Evolutionary conservation across 2,113 vertebrate species (phyloP), one percentile per base, ranked within the genome.

Genomic region (Proteles cristata): DNA sequence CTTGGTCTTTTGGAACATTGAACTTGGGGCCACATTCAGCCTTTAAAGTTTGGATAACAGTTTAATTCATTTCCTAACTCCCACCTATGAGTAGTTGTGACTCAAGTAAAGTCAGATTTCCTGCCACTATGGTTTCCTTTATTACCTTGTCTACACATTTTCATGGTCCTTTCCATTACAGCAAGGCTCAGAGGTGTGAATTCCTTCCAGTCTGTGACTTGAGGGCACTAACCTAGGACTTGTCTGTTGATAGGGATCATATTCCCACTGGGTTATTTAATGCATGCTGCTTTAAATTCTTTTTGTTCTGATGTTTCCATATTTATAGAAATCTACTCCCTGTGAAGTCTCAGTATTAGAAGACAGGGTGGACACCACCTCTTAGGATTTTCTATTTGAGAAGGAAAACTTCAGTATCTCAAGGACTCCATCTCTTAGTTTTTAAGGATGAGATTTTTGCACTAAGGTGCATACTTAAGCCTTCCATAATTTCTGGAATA

Each of bases 131-230:
- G 11, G 63, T 69, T 55, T 93, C 63, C 17, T 2, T 91, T 39
- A 48, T 80, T 55, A 15, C 73, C 26, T 66, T n/a, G 5, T 68
- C 25, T 43, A 7, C 19, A 35, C 35, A 31, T 39, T 28, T 21
- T 35, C 25, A 17, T 6, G 6, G 5, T 12, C 85, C 7, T 26
- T 53, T 76, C 19, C 15, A n/a, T 31, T 45, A 15, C 7, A 90
- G 5, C 28, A 21, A 15, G 25, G 6, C 15, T 19, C 35, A 7
- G 7, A 11, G 48, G 53, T 21, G 0, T 2, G 15, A 7, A 7
- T 79, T 77, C 16, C 17, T 86, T 73, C n/a, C 68, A 4, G 12
- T 65, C 48, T 33, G 68, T 35, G 77, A 63, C 7, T 5, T n/a
- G 11, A 58, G 35, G 33, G 16, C 26, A 25, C 10, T 6, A 39